Percentiles rank a stretch among this genome's conserved stretches.
Conservation (phyloP, 1,140 invertebrate species). For the Thaumetopoea pityocampa region DNA sequence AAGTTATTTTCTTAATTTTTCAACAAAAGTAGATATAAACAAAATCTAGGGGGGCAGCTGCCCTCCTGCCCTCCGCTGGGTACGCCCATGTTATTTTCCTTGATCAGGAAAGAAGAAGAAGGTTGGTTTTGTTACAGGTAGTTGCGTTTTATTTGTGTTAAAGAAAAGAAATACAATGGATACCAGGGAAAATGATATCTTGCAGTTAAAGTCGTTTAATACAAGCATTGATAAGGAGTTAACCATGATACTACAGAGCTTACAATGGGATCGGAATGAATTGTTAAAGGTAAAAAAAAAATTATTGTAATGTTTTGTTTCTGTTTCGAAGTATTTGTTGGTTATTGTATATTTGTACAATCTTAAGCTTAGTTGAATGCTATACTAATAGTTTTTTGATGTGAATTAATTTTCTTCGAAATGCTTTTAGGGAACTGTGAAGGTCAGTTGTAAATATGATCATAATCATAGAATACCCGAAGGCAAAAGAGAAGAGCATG, state of each 20-base stretch:
- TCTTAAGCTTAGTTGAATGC: not conserved
- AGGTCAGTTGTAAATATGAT: slow-evolving; percentile 38
- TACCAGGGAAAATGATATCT: slow-evolving; percentile 35
- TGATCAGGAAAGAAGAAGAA: too few relatives aligned
- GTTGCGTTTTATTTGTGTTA: too few relatives aligned
- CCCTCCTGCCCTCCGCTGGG: too few relatives aligned
- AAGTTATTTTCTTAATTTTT: too few relatives aligned
- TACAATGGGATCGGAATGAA: slow-evolving; percentile 51
- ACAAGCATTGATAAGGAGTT: slow-evolving; percentile 44
- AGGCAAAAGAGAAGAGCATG: slow-evolving; percentile 35
- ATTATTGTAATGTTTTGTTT: too few relatives aligned
- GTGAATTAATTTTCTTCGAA: not conserved
- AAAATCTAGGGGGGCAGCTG: too few relatives aligned
- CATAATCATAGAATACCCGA: slow-evolving; percentile 36
- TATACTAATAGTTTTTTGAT: not conserved
- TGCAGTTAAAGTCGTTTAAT: slow-evolving; percentile 32
- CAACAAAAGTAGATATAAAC: too few relatives aligned
- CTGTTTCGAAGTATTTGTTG: too few relatives aligned
- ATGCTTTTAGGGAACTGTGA: slow-evolving; percentile 24
- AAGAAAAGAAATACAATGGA: slow-evolving; percentile 37
- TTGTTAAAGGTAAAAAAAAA: slow-evolving; percentile 50
- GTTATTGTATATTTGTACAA: slow-evolving; percentile 2
- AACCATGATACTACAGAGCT: slow-evolving; percentile 50
- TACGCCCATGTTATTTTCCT: too few relatives aligned
- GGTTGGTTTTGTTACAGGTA: too few relatives aligned